These are phyloP conservation scores for Prostheceraeus crozeri DNA, from an alignment of 2,888 invertebrate genomes.

Conservation along the genomic window DNA sequence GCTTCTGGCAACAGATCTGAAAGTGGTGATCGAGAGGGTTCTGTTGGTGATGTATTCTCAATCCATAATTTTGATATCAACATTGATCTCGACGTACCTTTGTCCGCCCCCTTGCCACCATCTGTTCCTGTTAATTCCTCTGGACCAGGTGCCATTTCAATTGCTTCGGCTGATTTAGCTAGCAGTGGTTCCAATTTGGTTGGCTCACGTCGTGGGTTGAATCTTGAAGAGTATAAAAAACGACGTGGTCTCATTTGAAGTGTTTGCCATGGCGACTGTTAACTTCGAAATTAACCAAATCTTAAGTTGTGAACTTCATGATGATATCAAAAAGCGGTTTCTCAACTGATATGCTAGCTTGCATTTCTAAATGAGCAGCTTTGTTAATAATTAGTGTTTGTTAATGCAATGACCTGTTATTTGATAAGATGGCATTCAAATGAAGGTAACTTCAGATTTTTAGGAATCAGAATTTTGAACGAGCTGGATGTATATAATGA, in stretches of 20 bases:
- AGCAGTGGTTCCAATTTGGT: background rate
- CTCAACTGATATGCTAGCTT: too few relatives aligned
- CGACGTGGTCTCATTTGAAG: constrained; percentile 51
- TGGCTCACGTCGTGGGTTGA: constrained; percentile 47
- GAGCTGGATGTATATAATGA: too few relatives aligned
- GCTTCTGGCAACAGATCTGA: background rate
- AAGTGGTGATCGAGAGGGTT: background rate
- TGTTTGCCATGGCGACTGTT: background rate
- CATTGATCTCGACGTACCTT: constrained; percentile 65
- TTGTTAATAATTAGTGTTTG: too few relatives aligned
- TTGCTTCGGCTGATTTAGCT: background rate
- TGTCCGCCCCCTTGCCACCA: constrained; percentile 37
- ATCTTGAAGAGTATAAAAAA: constrained; percentile 57
- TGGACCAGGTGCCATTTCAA: background rate
- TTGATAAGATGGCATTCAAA: too few relatives aligned
- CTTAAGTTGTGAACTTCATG: background rate
- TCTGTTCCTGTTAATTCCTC: background rate
- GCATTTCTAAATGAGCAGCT: too few relatives aligned
- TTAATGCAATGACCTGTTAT: too few relatives aligned
- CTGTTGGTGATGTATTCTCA: constrained; percentile 9
- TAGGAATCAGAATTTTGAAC: too few relatives aligned
- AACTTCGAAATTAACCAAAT: background rate
- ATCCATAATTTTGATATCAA: constrained; percentile 87
- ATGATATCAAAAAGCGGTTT: background rate
- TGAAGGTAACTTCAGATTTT: too few relatives aligned